phyloP scores from a whole-genome alignment of 2,888 invertebrate genomes.

The Macrophya annulata region DNA sequence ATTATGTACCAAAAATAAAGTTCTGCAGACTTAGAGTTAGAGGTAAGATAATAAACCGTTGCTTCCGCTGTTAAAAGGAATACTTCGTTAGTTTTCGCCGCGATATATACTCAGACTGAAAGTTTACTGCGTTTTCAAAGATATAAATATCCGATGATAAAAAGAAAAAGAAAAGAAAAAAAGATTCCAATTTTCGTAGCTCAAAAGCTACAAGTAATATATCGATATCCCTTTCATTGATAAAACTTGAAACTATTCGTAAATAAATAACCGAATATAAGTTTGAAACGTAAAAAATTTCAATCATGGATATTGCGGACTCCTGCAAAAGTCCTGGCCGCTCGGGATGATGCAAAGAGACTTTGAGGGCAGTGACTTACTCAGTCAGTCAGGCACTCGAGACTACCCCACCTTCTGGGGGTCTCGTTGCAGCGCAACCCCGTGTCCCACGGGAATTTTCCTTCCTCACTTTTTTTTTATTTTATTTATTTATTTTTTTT shows the following conservation, averaged over 20 bases:
- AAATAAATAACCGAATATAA: not conserved
- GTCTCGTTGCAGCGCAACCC: slow-evolving; percentile 46
- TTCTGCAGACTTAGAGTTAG: not conserved
- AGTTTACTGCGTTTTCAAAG: not conserved
- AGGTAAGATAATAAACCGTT: slow-evolving; percentile 24
- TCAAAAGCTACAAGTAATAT: not conserved
- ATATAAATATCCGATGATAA: not conserved
- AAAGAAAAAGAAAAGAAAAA: not conserved
- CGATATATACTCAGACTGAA: slow-evolving; percentile 4
- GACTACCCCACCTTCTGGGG: slow-evolving; percentile 44
- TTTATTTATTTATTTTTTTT: not conserved
- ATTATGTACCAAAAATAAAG: slow-evolving; percentile 7
- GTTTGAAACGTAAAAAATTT: not conserved
- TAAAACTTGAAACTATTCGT: not conserved
- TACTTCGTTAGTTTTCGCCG: not conserved
- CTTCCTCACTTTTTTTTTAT: not conserved
- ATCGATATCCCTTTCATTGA: not conserved
- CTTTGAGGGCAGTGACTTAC: slow-evolving; percentile 50
- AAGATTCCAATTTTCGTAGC: not conserved
- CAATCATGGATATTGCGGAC: slow-evolving; percentile 15
- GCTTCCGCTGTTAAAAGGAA: slow-evolving; percentile 34
- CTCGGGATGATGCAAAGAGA: slow-evolving; percentile 29
- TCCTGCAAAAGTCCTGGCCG: slow-evolving; percentile 15
- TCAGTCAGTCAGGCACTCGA: slow-evolving; percentile 47
- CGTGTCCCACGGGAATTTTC: slow-evolving; percentile 44